Conservation (phyloP, 1,140 invertebrate genomes). For the Pseudomyrmex pallidus region DNA sequence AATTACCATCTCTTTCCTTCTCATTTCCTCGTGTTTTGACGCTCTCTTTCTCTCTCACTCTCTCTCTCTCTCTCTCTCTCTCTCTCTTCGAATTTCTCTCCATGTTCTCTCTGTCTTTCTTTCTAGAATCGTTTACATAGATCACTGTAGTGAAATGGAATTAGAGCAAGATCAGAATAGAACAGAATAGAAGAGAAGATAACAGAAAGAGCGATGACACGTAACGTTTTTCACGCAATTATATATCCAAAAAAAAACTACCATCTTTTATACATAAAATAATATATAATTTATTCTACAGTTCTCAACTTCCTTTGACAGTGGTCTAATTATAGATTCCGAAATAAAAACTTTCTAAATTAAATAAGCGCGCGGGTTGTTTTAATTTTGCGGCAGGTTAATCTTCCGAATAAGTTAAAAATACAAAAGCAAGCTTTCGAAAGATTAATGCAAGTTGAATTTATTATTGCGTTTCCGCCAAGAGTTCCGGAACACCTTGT, state of each 20-base stretch:
- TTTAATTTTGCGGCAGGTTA: neutral
- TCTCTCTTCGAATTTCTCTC: neutral
- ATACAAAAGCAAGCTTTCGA: neutral
- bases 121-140: slow-evolving; percentile 17
- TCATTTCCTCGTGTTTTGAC: neutral
- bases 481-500: slow-evolving; percentile 4
- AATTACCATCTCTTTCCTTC: slow-evolving; percentile 26
- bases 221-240: neutral
- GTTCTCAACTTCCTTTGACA: neutral
- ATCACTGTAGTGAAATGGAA: slow-evolving; percentile 28
- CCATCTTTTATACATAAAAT: too few species aligned
- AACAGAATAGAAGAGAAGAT: neutral
- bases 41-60: neutral
- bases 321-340: neutral
- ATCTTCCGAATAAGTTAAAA: neutral
- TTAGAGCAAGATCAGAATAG: neutral
- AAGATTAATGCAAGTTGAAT: neutral
- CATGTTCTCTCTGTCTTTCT: neutral
- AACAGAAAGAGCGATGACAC: neutral
- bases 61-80: neutral
- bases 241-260: too few species aligned
- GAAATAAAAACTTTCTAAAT: neutral
- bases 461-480: neutral
- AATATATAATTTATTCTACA: too few species aligned
- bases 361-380: neutral